Evolutionary conservation across 2,888 invertebrate genomes (phyloP), one percentile per base, ranked within the genome.

Genomic region (Hypomecis atomaria): DNA sequence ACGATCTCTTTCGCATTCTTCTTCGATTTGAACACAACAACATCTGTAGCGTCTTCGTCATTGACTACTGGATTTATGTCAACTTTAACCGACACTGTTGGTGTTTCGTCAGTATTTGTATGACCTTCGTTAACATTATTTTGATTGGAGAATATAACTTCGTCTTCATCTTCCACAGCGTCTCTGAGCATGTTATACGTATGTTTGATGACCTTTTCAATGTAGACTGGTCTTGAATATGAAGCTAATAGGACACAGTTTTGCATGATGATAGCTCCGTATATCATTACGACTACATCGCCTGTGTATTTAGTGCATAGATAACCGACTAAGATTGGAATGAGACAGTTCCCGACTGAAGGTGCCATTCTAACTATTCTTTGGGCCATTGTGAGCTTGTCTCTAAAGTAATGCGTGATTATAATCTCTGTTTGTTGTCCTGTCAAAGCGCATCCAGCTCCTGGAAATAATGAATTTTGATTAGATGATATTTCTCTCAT

Each of bases 361-460:
- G 93, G 90, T 0, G 93, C 90, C 76, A 93, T 88, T 68, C 94
- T 89, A 6, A 94, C 85, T 36, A 94, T 81, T 56, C 93, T 87
- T 61, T 90, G 93, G 0, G 94, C 90, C 60, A 90, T 84, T 0
- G 89, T 87, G 34, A 94, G 85, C 72, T 94, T 94, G 38, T 94
- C 86, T 68, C 93, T 86, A 77, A 95, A 95, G 82, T 94, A 94
- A 72, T 94, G 94, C 0, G 91, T 89, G 55, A 95, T 81, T 53
- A 94, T 88, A 6, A 94, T 86, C 77, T 94, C 94, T 33, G 94
- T 93, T 78, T 94, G 94, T 50, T 94, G 90, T 13, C 93, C 92
- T 34, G 94, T 90, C 52, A 94, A 78, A 0, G 94, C 94, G 60
- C 93, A 89, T 5, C 95, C 95, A 44, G 90, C 77, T 67, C 94